phyloP scores from a whole-genome alignment of 2,888 invertebrate genomes.

The Dicycla oo region DNA sequence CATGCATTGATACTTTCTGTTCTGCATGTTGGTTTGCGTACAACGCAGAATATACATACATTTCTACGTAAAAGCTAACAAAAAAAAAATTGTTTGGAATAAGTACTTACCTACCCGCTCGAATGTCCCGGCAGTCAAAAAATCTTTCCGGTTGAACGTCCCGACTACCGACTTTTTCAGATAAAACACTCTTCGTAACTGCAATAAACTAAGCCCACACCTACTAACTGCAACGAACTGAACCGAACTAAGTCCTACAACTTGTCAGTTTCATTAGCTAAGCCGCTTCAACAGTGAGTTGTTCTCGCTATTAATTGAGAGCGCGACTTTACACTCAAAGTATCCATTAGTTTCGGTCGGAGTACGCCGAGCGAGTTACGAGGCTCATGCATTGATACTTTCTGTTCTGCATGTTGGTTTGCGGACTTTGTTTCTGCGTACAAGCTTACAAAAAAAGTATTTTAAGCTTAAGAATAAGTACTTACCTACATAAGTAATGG shows the following conservation, averaged over 20 bases:
- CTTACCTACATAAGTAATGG: not conserved
- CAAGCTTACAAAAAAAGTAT: not conserved
- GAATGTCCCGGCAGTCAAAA: too few relatives aligned
- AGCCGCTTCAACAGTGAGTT: slow-evolving; percentile 6
- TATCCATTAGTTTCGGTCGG: slow-evolving; percentile 12
- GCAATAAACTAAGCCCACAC: not conserved
- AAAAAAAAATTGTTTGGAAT: not conserved
- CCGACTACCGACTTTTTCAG: too few relatives aligned
- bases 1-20: not conserved
- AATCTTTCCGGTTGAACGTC: too few relatives aligned
- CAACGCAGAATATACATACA: too few relatives aligned
- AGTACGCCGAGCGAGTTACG: not conserved
- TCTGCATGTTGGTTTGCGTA: not conserved
- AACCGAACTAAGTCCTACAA: not conserved
- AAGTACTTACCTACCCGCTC: not conserved
- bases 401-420: not conserved
- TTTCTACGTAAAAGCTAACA: too few relatives aligned
- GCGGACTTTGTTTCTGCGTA: too few relatives aligned
- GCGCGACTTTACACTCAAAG: slow-evolving; percentile 18
- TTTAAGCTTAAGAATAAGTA: not conserved
- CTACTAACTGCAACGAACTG: not conserved
- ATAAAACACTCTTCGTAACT: not conserved
- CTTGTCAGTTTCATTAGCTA: slow-evolving; percentile 25
- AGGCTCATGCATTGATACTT: not conserved
- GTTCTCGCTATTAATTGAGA: not conserved